Conservation (phyloP, 1,140 invertebrate species). For the Cotesia chilonis region DNA sequence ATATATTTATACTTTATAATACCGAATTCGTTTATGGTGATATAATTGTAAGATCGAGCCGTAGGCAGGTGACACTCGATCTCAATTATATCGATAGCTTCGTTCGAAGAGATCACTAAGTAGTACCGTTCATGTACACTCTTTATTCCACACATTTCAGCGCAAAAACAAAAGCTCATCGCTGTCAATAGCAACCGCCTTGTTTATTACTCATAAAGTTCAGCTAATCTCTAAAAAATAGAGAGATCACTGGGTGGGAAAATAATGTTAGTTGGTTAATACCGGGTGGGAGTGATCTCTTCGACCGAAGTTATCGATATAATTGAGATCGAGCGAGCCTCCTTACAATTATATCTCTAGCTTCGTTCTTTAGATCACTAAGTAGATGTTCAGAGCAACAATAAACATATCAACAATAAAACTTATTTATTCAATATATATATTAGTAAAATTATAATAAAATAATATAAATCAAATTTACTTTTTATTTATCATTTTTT, state of each 20-base stretch:
- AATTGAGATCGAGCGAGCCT: neutral
- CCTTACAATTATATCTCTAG: neutral
- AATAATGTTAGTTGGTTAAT: conserved; percentile 2
- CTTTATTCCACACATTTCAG: neutral
- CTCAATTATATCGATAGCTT: neutral
- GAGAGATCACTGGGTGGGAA: neutral
- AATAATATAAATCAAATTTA: no score
- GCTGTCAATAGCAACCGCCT: neutral
- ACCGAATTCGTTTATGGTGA: no score
- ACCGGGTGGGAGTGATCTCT: neutral
- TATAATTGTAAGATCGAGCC: no score
- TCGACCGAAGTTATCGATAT: neutral
- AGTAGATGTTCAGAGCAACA: neutral
- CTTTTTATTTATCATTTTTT: no score
- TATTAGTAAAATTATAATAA: no score
- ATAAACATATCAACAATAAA: conserved; percentile 3
- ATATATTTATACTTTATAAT: no score
- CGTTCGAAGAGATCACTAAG: conserved; percentile 1
- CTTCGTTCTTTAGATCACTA: neutral
- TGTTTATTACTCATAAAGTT: neutral
- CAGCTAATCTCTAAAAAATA: conserved; percentile 2
- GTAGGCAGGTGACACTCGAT: neutral
- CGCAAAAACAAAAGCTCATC: no score
- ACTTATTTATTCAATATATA: neutral
- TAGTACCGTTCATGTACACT: no score